Evolutionary conservation across 2,888 invertebrate species (phyloP), one percentile per base, ranked within the genome.

Genomic region (Taphrorychus bicolor): DNA sequence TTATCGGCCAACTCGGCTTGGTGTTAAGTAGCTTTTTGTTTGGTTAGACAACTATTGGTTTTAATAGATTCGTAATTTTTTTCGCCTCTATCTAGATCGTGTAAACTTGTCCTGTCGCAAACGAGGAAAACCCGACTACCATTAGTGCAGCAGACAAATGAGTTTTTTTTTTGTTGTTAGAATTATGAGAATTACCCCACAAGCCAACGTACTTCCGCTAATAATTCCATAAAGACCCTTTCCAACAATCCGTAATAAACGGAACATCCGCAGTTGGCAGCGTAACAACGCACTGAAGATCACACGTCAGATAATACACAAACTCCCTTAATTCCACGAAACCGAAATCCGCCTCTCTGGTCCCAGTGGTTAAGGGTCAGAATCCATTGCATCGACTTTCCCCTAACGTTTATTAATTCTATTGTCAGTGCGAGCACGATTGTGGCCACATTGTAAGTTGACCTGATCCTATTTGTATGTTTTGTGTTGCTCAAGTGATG

Each of bases 391-490:
- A 5, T 3, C 9, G 17, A 40, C 51, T 16, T 48, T 54, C 70
- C 70, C 70, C 66, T 67, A 63, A 64, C 52, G 61, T 63, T 63
- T 72, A 69, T 67, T 70, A 66, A 70, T 73, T 69, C 73, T 57
- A 73, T 75, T 76, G 75, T 74, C 58, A 63, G 71, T 71, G 66
- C 51, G 57, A 70, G 70, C 70, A 72, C 74, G 72, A 70, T 57
- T 69, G 73, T 73, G 74, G 73, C 73, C 74, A 76, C 75, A 75
- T 72, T 75, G 76, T 74, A 74, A 76, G 69, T 61, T 73, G 73
- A 75, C 73, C 75, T 76, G 74, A 76, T 75, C 73, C 73, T 73
- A 75, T 75, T 74, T 75, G 73, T 74, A 74, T 69, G 67, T 72
- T 72, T 74, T 74, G 71, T 74, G 73, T 72, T 48, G 64, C 58